Percentiles rank a stretch among this genome's conserved stretches.
Conservation (phyloP, 1,140 invertebrate species). For the Tribolium castaneum region DNA sequence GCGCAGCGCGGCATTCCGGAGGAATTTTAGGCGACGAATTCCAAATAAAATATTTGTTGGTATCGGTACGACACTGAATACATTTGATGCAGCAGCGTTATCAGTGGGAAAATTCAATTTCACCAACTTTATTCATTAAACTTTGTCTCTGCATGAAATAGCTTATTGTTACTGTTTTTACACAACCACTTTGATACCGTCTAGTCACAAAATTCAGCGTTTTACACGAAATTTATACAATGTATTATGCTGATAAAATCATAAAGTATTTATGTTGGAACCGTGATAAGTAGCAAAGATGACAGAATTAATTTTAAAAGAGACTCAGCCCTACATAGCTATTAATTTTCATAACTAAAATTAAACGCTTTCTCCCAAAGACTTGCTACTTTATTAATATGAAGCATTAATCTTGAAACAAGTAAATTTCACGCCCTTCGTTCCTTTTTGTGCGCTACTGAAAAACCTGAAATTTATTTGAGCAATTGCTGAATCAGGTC, state of each 20-base stretch:
- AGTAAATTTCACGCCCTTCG: slow-evolving; percentile 12
- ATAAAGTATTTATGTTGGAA: not conserved
- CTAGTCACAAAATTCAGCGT: not conserved
- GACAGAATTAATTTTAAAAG: slow-evolving; percentile 31
- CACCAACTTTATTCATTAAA: slow-evolving; percentile 25
- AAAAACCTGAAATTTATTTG: slow-evolving; percentile 9
- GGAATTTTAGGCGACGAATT: not conserved
- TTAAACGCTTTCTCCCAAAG: slow-evolving; percentile 28
- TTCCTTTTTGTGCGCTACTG: slow-evolving; percentile 7
- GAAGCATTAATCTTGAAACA: slow-evolving; percentile 26
- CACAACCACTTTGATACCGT: not conserved
- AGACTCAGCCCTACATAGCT: not conserved
- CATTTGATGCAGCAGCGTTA: not conserved
- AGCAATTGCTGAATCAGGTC: slow-evolving; percentile 4
- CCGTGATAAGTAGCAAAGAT: slow-evolving; percentile 2
- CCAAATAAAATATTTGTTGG: not conserved
- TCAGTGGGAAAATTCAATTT: slow-evolving; percentile 23
- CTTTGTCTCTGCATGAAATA: slow-evolving; percentile 3
- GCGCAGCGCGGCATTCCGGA: not conserved
- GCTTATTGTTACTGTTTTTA: not conserved
- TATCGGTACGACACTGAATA: not conserved
- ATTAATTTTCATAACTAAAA: slow-evolving; percentile 36
- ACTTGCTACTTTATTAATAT: slow-evolving; percentile 31
- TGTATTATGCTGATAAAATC: not conserved
- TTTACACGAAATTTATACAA: not conserved